Evolutionary conservation across 1,140 invertebrate genomes (phyloP).

Genomic region (Drosophila athabasca): DNA sequence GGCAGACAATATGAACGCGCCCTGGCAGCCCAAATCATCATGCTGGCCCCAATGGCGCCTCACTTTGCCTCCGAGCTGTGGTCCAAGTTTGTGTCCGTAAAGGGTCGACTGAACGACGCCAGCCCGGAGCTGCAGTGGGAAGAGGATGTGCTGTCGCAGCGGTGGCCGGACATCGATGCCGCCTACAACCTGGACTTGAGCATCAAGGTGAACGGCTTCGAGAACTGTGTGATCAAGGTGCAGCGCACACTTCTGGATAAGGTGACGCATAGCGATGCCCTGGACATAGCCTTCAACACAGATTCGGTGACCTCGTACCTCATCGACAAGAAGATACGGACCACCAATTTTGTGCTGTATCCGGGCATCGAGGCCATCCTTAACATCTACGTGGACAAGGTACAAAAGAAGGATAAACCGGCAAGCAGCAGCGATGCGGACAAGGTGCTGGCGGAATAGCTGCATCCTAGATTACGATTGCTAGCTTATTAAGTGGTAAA

Average conservation of each 20-base stretch:
- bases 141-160: constrained; percentile 88
- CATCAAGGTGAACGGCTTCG: constrained; percentile 86
- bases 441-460: constrained; percentile 11
- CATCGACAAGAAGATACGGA: constrained; percentile 76
- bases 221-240: constrained; percentile 85
- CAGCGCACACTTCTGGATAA: constrained; percentile 84
- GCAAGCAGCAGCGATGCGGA: constrained; percentile 23
- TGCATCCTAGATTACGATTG: constrained; percentile 1
- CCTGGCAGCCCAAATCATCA: constrained; percentile 91
- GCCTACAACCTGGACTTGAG: constrained; percentile 88
- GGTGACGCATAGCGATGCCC: constrained; percentile 85
- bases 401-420: constrained; percentile 51
- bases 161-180: constrained; percentile 92
- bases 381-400: constrained; percentile 79
- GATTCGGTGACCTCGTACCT: constrained; percentile 81
- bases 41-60: constrained; percentile 93
- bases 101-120: constrained; percentile 84
- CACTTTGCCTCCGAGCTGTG: constrained; percentile 96
- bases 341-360: constrained; percentile 78
- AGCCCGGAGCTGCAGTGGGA: constrained; percentile 87
- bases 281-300: constrained; percentile 85
- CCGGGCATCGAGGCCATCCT: constrained; percentile 78
- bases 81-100: constrained; percentile 89
- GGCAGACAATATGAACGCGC: constrained; percentile 92
- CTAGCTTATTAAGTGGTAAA: too few species aligned